These are phyloP conservation scores for Ctenicera cuprea DNA, from an alignment of 2,888 invertebrate species.

Conservation along the genomic window DNA sequence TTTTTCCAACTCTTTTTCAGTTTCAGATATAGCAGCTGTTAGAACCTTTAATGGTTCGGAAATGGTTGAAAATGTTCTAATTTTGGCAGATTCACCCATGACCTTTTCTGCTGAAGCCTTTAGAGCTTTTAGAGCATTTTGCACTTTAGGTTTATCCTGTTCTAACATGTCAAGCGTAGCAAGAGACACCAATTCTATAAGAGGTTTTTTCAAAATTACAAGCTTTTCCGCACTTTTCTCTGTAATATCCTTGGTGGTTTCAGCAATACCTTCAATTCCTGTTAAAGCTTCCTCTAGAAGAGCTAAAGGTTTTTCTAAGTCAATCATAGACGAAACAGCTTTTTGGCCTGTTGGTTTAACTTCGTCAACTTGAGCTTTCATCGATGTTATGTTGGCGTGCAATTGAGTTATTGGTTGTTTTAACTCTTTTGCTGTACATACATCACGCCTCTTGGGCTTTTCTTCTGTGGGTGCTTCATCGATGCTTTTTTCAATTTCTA, in stretches of 20 bases:
- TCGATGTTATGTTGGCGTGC: slow-evolving; percentile 12
- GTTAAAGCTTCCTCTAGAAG: neutral
- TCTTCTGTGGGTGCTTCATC: neutral
- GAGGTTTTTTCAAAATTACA: slow-evolving; percentile 56
- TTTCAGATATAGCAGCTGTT: neutral
- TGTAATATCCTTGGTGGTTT: slow-evolving; percentile 11
- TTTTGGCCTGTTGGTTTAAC: slow-evolving; percentile 15
- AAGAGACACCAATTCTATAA: neutral
- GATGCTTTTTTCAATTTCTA: slow-evolving; percentile 5
- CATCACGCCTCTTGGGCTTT: slow-evolving; percentile 12
- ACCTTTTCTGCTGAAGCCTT: neutral
- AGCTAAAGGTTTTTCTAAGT: slow-evolving; percentile 16
- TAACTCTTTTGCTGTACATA: slow-evolving; percentile 19
- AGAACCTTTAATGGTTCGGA: slow-evolving; percentile 14
- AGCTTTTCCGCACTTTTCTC: slow-evolving; percentile 43
- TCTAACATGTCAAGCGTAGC: neutral
- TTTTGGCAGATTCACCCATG: neutral
- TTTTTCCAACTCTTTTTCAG: neutral
- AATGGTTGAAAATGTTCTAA: neutral
- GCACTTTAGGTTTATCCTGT: neutral
- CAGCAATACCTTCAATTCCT: neutral
- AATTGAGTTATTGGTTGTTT: slow-evolving; percentile 28
- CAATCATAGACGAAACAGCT: slow-evolving; percentile 4
- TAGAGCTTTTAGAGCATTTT: slow-evolving; percentile 8
- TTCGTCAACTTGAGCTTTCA: slow-evolving; percentile 4